These are phyloP conservation scores for Chaenodraco wilsoni DNA, from an alignment of 2,797 vertebrate genomes.

Conservation along the genomic window DNA sequence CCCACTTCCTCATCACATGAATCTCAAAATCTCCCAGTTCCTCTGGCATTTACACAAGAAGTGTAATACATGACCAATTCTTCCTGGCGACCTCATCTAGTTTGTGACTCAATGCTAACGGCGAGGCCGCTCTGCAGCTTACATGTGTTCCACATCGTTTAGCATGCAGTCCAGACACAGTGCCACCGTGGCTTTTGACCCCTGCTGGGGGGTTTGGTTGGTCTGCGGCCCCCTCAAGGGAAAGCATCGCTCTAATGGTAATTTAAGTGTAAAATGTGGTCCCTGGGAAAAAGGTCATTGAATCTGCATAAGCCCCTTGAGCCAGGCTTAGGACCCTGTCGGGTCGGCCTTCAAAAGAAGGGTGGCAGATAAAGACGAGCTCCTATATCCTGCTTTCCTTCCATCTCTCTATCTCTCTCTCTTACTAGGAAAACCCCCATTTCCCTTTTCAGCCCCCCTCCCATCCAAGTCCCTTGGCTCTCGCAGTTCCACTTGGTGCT, in stretches of 20 bases:
- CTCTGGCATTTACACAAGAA: slow-evolving; percentile 39
- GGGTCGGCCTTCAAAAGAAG: slow-evolving; percentile 86
- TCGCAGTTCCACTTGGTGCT: slow-evolving; percentile 70
- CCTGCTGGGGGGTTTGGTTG: slow-evolving; percentile 77
- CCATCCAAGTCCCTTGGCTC: slow-evolving; percentile 53
- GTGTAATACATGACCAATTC: slow-evolving; percentile 38
- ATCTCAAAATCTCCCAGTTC: slow-evolving; percentile 45
- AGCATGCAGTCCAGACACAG: slow-evolving; percentile 85
- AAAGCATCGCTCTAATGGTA: slow-evolving; percentile 89
- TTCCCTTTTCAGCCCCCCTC: slow-evolving; percentile 34
- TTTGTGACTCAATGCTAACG: slow-evolving; percentile 44
- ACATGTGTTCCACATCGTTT: slow-evolving; percentile 85
- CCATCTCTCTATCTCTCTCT: slow-evolving; percentile 36
- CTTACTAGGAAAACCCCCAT: slow-evolving; percentile 18
- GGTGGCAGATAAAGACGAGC: slow-evolving; percentile 58
- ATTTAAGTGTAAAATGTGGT: slow-evolving; percentile 97
- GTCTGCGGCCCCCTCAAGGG: slow-evolving; percentile 82
- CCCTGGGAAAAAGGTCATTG: slow-evolving; percentile 95
- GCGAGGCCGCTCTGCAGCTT: slow-evolving; percentile 73
- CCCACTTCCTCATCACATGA: slow-evolving; percentile 36
- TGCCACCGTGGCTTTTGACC: slow-evolving; percentile 90
- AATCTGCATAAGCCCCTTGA: slow-evolving; percentile 95
- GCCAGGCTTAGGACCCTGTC: slow-evolving; percentile 90
- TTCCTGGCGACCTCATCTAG: slow-evolving; percentile 37
- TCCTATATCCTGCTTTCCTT: slow-evolving; percentile 57